Percentiles rank a stretch among this genome's conserved stretches.
Conservation (phyloP, 92 coral and sea anemone species). For the Siderastrea siderea region DNA sequence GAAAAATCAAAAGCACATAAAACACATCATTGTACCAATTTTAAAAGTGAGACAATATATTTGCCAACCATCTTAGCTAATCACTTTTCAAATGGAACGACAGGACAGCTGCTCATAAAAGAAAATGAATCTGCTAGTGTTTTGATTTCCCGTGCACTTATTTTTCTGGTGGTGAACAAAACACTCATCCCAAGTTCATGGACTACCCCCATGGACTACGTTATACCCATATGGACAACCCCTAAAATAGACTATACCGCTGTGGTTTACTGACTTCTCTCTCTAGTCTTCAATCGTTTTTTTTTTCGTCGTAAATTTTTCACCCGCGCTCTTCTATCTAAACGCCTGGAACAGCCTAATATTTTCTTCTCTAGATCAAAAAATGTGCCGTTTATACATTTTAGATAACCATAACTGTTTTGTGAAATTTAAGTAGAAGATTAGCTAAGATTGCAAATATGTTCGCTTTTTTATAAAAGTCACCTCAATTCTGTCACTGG, state of each 20-base stretch:
- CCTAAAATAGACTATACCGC: not conserved
- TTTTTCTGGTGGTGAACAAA: not conserved
- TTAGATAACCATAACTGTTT: not conserved
- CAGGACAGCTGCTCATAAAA: constrained; percentile 9
- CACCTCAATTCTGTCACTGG: no score
- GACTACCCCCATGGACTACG: no score
- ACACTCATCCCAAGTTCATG: not conserved
- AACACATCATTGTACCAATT: no score
- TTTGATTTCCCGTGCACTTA: constrained; percentile 9
- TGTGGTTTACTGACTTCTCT: not conserved
- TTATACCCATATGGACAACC: not conserved
- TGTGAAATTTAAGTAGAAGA: not conserved
- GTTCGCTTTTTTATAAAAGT: not conserved
- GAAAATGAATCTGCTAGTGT: constrained; percentile 14
- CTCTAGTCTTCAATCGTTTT: not conserved
- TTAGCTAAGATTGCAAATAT: not conserved
- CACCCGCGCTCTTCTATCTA: no score
- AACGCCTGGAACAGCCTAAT: not conserved
- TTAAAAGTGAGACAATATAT: constrained; percentile 2
- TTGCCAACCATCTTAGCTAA: not conserved
- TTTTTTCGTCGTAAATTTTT: not conserved
- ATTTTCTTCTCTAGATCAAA: not conserved
- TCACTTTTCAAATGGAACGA: not conserved
- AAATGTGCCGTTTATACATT: no score
- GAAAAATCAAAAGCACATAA: no score